These are phyloP conservation scores for Drosophila siamana DNA, from an alignment of 2,888 invertebrate species.

Conservation along the genomic window DNA sequence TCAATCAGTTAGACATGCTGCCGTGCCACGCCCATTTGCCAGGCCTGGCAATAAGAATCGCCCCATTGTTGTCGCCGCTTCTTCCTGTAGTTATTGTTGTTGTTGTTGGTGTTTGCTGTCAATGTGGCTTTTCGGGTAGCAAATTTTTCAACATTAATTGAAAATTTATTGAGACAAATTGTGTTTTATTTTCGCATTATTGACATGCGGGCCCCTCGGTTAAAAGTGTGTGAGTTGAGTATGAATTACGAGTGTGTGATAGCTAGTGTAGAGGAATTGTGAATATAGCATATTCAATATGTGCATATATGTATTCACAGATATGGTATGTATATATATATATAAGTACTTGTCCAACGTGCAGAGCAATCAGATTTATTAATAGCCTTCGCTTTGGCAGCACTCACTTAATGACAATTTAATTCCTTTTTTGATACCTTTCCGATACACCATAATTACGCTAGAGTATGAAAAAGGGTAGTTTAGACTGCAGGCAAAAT, in stretches of 20 bases:
- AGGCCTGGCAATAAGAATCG: slow-evolving; percentile 38
- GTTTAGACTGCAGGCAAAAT: no score
- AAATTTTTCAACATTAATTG: slow-evolving; percentile 71
- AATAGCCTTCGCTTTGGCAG: slow-evolving; percentile 40
- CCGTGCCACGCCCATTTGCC: slow-evolving; percentile 39
- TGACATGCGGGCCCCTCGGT: slow-evolving; percentile 29
- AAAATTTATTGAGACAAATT: slow-evolving; percentile 81
- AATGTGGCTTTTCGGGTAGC: slow-evolving; percentile 45
- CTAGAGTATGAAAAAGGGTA: neutral
- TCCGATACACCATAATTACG: slow-evolving; percentile 13
- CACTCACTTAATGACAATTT: slow-evolving; percentile 57
- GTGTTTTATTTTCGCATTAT: slow-evolving; percentile 65
- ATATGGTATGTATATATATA: neutral
- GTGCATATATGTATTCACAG: neutral
- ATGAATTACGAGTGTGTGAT: slow-evolving; percentile 44
- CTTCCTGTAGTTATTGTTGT: slow-evolving; percentile 6
- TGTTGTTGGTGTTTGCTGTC: slow-evolving; percentile 25
- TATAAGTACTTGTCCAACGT: slow-evolving; percentile 13
- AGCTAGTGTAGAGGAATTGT: slow-evolving; percentile 36
- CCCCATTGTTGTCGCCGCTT: slow-evolving; percentile 22
- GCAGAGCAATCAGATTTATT: slow-evolving; percentile 28
- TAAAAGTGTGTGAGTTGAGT: slow-evolving; percentile 2
- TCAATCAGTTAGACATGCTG: slow-evolving; percentile 69
- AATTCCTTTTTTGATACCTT: slow-evolving; percentile 34
- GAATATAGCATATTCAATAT: slow-evolving; percentile 8